Base-by-base conservation (phyloP, 2,797 vertebrate genomes). In the Xenops minutus region DNA sequence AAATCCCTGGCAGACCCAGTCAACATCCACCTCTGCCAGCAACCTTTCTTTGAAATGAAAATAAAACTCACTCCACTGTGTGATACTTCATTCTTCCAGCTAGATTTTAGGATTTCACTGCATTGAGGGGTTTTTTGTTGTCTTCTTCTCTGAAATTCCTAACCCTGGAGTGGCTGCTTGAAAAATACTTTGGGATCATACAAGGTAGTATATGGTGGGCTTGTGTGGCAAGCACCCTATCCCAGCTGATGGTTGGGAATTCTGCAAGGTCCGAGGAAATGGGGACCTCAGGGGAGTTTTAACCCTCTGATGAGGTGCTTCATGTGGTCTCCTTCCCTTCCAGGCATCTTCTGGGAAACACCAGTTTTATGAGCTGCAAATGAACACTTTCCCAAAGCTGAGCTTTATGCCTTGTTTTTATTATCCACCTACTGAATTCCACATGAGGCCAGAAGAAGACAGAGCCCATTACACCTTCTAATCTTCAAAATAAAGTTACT, bases 191-290 rank as follows among this genome's bases (percentile, higher is more conserved):
- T 8, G 37, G 19, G 5, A 3, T 61, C 24, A 51, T 81, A 63
- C n/a, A 71, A 32, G 24, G 12, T 4, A 43, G 14, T n/a, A 22
- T 15, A 2, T 16, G 11, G 4, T 17, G 30, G 39, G 29, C 11
- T 51, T 0, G 0, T 12, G n/a, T 27, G 26, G 4, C 27, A 21
- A 20, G 17, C 10, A 30, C 36, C 54, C 29, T 27, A 43, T 48
- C 27, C 30, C 56, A 67, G 39, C 5, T 63, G 66, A 37, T 3
- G 6, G 13, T 21, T 69, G 64, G 48, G 36, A 63, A 18, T 37
- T n/a, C 39, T 19, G n/a, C 1, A 24, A 83, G 9, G 77, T 8
- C 17, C 74, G 39, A 22, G 62, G 39, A 83, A 61, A 52, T 46
- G 36, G 24, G 14, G 8, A n/a, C 2, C 6, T 30, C 2, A 7